Conservation (phyloP, 2,888 invertebrate genomes). For the Drosophila ustulata region DNA sequence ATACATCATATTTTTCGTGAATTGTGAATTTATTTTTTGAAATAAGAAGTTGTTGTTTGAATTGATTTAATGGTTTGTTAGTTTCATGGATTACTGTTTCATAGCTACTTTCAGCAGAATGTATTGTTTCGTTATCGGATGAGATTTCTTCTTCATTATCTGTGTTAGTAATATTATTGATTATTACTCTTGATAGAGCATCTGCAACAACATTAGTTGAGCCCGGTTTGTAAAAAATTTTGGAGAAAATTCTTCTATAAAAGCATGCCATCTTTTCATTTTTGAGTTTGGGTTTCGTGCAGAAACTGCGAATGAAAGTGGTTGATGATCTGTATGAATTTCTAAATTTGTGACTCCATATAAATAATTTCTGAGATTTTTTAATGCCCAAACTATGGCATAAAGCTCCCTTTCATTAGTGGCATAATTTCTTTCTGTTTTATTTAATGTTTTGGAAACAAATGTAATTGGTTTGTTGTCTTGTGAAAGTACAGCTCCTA, state of each 20-base stretch:
- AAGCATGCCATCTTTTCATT: slow-evolving; percentile 4
- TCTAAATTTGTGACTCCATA: background rate
- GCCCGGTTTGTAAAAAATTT: background rate
- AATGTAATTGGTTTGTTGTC: slow-evolving; percentile 12
- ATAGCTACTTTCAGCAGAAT: background rate
- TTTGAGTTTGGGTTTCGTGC: background rate
- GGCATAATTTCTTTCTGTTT: slow-evolving; percentile 2
- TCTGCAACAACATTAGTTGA: background rate
- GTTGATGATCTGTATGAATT: slow-evolving; percentile 2
- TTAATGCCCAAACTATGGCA: background rate
- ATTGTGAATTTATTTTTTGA: background rate
- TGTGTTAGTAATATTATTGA: background rate
- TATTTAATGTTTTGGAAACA: slow-evolving; percentile 6
- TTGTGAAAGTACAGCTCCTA: slow-evolving; percentile 6
- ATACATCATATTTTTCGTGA: background rate
- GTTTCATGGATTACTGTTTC: background rate
- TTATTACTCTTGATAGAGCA: background rate
- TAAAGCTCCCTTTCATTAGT: slow-evolving; percentile 1
- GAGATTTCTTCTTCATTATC: background rate
- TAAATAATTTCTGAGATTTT: background rate
- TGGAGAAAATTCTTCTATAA: background rate
- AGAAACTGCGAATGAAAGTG: background rate
- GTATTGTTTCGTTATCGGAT: background rate
- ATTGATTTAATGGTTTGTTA: background rate
- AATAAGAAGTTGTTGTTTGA: background rate